phyloP scores from a whole-genome alignment of 35 echinoderm and acorn worm species.

The Nesometra sesokonis region DNA sequence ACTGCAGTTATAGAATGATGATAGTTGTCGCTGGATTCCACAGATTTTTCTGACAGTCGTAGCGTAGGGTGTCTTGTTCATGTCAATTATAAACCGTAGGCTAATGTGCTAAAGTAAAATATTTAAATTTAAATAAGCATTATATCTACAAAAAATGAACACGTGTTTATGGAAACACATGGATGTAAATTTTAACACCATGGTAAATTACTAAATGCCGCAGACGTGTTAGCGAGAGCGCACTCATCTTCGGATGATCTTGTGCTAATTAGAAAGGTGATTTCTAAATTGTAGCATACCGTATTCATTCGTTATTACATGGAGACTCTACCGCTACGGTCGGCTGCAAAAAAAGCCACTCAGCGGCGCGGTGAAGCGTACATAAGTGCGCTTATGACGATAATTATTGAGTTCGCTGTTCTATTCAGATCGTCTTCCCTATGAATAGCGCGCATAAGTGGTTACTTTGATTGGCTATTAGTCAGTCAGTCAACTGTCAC shows the following conservation, averaged over 20 bases:
- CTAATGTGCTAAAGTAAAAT: too few species aligned
- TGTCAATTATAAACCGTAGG: too few species aligned
- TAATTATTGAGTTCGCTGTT: neutral
- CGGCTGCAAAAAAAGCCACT: neutral
- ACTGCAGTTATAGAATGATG: too few species aligned
- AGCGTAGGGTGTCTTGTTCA: too few species aligned
- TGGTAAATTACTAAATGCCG: neutral
- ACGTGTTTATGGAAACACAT: too few species aligned
- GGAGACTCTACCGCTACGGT: neutral
- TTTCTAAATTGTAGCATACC: neutral
- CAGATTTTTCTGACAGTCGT: too few species aligned
- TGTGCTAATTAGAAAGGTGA: neutral
- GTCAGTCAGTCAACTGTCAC: neutral
- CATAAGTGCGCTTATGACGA: neutral
- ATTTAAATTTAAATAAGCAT: too few species aligned
- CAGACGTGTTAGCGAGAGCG: neutral
- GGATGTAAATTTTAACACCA: too few species aligned
- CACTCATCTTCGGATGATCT: neutral
- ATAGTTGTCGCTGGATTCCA: too few species aligned
- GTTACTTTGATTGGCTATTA: neutral
- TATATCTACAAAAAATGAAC: too few species aligned
- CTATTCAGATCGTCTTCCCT: neutral
- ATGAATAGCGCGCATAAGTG: neutral
- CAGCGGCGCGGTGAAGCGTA: neutral
- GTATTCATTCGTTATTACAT: neutral